Evolutionary conservation across 1,140 invertebrate species (phyloP).

Genomic region (Stegodyphus dumicola): DNA sequence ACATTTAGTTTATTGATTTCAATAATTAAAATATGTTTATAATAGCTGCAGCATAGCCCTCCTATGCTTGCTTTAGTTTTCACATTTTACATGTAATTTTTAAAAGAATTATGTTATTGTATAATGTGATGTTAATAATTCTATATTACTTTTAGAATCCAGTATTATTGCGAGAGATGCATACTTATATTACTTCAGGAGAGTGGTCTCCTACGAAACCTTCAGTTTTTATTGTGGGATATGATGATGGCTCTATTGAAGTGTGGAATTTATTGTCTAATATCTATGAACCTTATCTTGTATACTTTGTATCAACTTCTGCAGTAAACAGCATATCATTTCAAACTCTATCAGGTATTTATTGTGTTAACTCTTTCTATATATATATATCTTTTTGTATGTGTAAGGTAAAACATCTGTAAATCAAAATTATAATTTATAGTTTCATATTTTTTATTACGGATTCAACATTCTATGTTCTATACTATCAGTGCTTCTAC

Average conservation of each 20-base stretch:
- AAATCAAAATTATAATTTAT: too few relatives aligned
- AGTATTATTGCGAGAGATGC: constrained; percentile 13
- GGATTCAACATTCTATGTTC: too few relatives aligned
- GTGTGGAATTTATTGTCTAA: constrained; percentile 33
- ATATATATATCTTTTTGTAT: background rate
- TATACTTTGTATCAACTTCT: constrained; percentile 30
- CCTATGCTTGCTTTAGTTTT: too few relatives aligned
- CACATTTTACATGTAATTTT: too few relatives aligned
- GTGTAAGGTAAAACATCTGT: too few relatives aligned
- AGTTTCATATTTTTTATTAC: too few relatives aligned
- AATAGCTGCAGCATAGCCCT: too few relatives aligned
- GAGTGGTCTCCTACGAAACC: constrained; percentile 35
- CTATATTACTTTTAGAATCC: background rate
- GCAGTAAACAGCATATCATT: constrained; percentile 15
- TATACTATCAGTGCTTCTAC: too few relatives aligned
- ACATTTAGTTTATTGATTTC: too few relatives aligned
- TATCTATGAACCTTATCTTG: constrained; percentile 26
- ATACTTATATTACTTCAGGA: constrained; percentile 15
- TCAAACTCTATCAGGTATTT: constrained; percentile 19
- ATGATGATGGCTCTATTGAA: constrained; percentile 48
- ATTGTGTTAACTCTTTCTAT: background rate
- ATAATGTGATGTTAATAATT: too few relatives aligned
- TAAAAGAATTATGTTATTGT: too few relatives aligned
- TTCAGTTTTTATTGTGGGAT: constrained; percentile 42
- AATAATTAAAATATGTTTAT: too few relatives aligned